Base-by-base conservation (phyloP, 1,140 invertebrate genomes). In the Cyclargus thomasi region DNA sequence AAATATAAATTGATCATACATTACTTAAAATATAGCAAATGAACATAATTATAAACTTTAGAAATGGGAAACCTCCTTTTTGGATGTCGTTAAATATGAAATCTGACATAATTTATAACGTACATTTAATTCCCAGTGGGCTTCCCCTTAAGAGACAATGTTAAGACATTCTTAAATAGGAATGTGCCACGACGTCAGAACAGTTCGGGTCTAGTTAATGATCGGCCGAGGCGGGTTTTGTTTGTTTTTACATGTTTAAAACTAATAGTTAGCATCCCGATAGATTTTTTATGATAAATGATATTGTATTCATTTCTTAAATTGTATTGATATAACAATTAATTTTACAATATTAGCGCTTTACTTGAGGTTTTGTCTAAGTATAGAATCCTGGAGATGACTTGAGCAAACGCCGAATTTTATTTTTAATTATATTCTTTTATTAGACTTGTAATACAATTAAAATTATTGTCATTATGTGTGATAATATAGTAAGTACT, bases 141-240 rank as follows among this genome's bases (percentile, higher is more conserved):
- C 67, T 69, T 62, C 70, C 57, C 75, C 74, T 79, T 76, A 79
- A 77, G 67, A 18, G 67, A 65, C 65, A 68, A 77, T 74, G 74
- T 79, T 77, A 79, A 79, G 77, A 79, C 78, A 79, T 79, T 77
- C 78, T 70, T 70, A 72, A 47, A 70, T 69, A 67, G 69, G 74
- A 77, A 75, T 74, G 74, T 68, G 74, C 65, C 63, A 36, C 70
- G 74, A 67, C 65, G 68, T 59, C 55, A 59, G 47, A 53, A 20
- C 53, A 70, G 67, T 69, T 68, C 67, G 66, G 53, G 17, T n/a
- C 65, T 72, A 72, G 70, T 72, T 72, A 69, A 72, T 68, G 70
- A 69, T 69, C 65, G 29, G 18, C 47, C 65, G 63, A 63, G 2
- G 65, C 55, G 65, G 69, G 64, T 69, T 71, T 72, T 68, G 59